Percentiles rank a stretch among this genome's conserved stretches.
Conservation (phyloP, 2,888 invertebrate species). For the Watsonalla cultraria region DNA sequence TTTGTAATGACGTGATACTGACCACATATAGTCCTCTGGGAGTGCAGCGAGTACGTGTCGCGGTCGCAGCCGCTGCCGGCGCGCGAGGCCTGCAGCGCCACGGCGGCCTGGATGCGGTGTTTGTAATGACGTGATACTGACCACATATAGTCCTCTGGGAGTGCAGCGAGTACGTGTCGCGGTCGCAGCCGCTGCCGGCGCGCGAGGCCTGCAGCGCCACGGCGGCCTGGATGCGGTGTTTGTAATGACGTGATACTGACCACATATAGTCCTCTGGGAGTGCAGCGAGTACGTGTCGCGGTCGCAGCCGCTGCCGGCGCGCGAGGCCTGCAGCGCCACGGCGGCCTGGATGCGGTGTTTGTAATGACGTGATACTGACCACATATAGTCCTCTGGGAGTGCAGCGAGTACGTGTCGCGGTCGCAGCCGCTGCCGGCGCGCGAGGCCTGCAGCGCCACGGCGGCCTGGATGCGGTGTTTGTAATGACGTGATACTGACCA, state of each 20-base stretch:
- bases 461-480: constrained; percentile 76
- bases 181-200: constrained; percentile 96
- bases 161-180: constrained; percentile 93
- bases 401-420: constrained; percentile 93
- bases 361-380: too few relatives aligned
- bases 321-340: constrained; percentile 86
- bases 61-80: too few relatives aligned
- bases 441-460: constrained; percentile 85
- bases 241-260: too few relatives aligned
- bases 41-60: too few relatives aligned
- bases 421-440: constrained; percentile 97
- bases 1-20: not conserved
- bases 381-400: constrained; percentile 90
- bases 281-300: constrained; percentile 94
- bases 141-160: constrained; percentile 93
- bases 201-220: constrained; percentile 88
- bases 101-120: too few relatives aligned
- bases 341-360: constrained; percentile 77
- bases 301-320: constrained; percentile 97
- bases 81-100: too few relatives aligned
- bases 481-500: too few relatives aligned
- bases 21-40: too few relatives aligned
- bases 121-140: constrained; percentile 22
- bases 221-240: constrained; percentile 77
- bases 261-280: constrained; percentile 91